phyloP scores from a whole-genome alignment of 37 sponge, comb jelly and placozoan species.

The Amphimedon queenslandica region DNA sequence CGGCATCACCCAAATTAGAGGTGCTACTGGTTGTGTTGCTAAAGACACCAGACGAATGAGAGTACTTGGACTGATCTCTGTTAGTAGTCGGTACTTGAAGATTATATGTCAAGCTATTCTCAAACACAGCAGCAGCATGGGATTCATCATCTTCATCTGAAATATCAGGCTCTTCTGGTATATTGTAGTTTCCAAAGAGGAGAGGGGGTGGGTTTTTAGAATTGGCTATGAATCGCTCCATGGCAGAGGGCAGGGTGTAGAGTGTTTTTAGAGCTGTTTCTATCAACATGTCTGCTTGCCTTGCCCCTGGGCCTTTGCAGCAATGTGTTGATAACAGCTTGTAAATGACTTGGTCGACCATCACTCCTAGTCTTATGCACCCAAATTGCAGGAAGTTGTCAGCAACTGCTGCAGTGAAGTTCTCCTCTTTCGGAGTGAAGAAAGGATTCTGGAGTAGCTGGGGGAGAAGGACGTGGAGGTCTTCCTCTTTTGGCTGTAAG shows the following conservation, averaged over 20 bases:
- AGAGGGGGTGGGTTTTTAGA: conserved; percentile 2
- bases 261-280: neutral
- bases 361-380: conserved; percentile 25
- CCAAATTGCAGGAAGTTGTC: conserved; percentile 33
- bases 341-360: conserved; percentile 54
- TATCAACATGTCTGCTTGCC: conserved; percentile 55
- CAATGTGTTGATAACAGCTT: conserved; percentile 39
- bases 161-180: neutral
- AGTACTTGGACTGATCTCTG: neutral
- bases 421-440: neutral
- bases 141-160: neutral
- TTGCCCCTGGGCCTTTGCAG: conserved; percentile 36
- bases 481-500: conserved; percentile 31
- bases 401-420: neutral
- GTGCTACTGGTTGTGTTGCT: neutral
- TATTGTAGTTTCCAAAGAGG: neutral
- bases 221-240: neutral
- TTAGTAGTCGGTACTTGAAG: neutral
- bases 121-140: neutral
- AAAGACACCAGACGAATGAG: neutral
- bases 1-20: neutral
- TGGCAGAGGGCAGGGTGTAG: conserved; percentile 3
- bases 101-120: neutral
- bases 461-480: conserved; percentile 33
- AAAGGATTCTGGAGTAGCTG: conserved; percentile 12